Evolutionary conservation across 92 coral and sea anemone genomes (phyloP).

Genomic region (Parazoanthus swiftii): DNA sequence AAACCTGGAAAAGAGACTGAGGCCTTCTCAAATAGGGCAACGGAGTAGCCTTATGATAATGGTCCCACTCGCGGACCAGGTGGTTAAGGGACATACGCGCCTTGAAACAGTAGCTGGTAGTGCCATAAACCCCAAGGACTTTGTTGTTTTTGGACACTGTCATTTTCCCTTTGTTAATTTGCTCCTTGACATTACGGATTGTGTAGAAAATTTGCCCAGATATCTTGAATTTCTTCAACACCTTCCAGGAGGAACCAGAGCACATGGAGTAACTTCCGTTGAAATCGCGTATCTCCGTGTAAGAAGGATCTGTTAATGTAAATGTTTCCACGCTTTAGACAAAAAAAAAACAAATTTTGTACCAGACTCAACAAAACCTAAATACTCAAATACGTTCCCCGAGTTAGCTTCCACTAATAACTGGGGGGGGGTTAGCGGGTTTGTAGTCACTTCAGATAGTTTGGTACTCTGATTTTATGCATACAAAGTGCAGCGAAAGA

Average conservation of each 20-base stretch:
- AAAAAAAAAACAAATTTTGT: background rate
- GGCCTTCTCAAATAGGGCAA: conserved; percentile 70
- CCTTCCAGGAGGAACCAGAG: conserved; percentile 2
- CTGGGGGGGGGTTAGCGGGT: too few species aligned
- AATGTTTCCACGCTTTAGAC: background rate
- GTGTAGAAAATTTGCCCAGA: conserved; percentile 32
- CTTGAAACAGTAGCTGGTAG: conserved; percentile 48
- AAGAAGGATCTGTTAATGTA: background rate
- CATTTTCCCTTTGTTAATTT: conserved; percentile 50
- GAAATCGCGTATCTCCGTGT: conserved; percentile 37
- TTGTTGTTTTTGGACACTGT: conserved; percentile 15
- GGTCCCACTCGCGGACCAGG: conserved; percentile 64
- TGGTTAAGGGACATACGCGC: conserved; percentile 42
- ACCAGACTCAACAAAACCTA: too few species aligned
- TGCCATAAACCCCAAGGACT: background rate
- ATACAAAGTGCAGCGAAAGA: too few species aligned
- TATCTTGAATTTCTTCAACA: conserved; percentile 30
- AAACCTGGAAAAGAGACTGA: conserved; percentile 38
- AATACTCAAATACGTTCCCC: too few species aligned
- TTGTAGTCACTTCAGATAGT: too few species aligned
- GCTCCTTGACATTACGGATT: conserved; percentile 47
- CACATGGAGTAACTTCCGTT: conserved; percentile 44
- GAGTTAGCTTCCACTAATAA: too few species aligned
- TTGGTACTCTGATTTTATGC: too few species aligned
- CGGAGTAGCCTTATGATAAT: conserved; percentile 48